Base-by-base conservation (phyloP, 1,140 invertebrate genomes). In the Platyura marginata region DNA sequence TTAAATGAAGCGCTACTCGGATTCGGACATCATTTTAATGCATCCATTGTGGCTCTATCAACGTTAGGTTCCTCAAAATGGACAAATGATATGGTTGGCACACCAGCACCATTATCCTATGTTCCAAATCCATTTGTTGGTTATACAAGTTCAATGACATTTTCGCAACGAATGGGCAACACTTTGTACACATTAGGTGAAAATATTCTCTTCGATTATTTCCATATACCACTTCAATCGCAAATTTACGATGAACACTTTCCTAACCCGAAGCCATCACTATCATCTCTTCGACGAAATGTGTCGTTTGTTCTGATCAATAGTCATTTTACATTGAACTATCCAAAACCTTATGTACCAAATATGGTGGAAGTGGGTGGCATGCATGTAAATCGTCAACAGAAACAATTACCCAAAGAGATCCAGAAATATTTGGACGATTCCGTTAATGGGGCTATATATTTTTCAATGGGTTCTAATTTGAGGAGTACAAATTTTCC, bases 391-490 rank as follows among this genome's bases (percentile, higher is more conserved):
- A 69, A 21, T 56, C 74, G 44, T 64, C 73, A 46, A 59, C 72
- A 25, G 36, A 56, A 51, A 53, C 34, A 50, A n/a, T 51, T 75
- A 47, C 48, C 63, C 34, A 6, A 45, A n/a, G 66, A 58, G 15
- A 36, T 53, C 4, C 22, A 46, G 48, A 19, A 44, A 48, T 40
- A 22, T 20, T 48, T 68, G 66, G 55, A 69, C 32, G 45, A 70
- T 1, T 46, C 64, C 51, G 44, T n/a, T n/a, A n/a, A n/a, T n/a
- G n/a, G n/a, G n/a, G n/a, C n/a, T n/a, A 56, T 79, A 13, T 76
- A 72, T 36, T 70, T 79, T 36, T 75, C 65, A 42, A 63, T 77
- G 22, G 76, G 75, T 2, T 75, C 74, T 0, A 74, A 74, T 57
- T 49, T 77, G 0, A 64, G 65, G 42, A 65, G 64, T 46, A 57